Evolutionary conservation across 1,140 invertebrate species (phyloP), one percentile per base, ranked within the genome.

Genomic region (Dufourea novaeangliae): DNA sequence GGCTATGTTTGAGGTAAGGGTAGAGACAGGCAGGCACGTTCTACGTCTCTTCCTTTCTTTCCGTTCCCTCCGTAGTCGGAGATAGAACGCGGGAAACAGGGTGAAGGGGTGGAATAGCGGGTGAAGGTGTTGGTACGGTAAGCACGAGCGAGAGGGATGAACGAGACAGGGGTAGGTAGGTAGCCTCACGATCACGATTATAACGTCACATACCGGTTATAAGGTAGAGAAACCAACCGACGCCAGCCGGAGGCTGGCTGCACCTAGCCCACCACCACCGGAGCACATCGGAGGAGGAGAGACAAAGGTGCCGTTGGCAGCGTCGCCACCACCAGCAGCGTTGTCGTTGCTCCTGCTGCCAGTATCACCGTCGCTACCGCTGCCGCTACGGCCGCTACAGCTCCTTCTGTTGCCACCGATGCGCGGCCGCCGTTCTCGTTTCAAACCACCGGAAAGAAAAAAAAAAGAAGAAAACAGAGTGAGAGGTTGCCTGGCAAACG

Each of bases 161-260:
- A 29, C 54, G 27, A 32, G 54, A 27, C 54, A 29, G 14, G 27
- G 54, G 54, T 57, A 57, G 54, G 54, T 57, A 57, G 27, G 54
- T 57, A 57, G 27, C 54, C 78, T 78, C 86, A 86, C 86, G 79
- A 72, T 79, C 83, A 73, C 83, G 89, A 89, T 89, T 90, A 88
- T 86, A 90, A 86, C 84, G 82, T 88, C 87, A 88, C 84, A 89
- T 88, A 87, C 86, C 70, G 82, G 86, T 87, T 87, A 63, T 87
- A 89, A 89, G 87, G 83, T 88, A 88, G 81, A 90, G 78, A 88
- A 86, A 82, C 83, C 84, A 86, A 82, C 83, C 84, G 81, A 80
- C 78, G 83, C 71, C 69, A 66, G 62, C 62, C 50, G 66, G 81
- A 74, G 70, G 73, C 79, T 81, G 77, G 76, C 68, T 68, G 54